Percentiles rank a stretch among this genome's conserved stretches.
Evolutionary conservation across 1,140 invertebrate genomes (phyloP).

Genomic region (Solen grandis): DNA sequence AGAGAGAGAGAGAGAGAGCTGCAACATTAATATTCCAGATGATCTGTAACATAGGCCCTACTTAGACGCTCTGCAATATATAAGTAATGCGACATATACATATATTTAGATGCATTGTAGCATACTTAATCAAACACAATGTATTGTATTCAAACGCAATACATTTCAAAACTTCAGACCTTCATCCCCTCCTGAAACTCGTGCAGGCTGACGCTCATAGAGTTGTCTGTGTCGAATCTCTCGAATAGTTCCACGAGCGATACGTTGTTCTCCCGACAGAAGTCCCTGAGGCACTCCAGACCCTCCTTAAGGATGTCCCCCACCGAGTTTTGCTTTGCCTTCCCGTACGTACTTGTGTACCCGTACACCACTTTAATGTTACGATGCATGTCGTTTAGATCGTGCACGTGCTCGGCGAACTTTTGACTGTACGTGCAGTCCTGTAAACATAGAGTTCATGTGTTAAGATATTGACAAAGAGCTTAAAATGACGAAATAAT

Average conservation of each 20-base stretch:
- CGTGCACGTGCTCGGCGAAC: slow-evolving; percentile 57
- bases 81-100: too few relatives aligned
- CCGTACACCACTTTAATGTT: slow-evolving; percentile 67
- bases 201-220: slow-evolving; percentile 73
- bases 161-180: slow-evolving; percentile 60
- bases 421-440: slow-evolving; percentile 67
- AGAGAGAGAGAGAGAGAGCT: too few relatives aligned
- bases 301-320: slow-evolving; percentile 71
- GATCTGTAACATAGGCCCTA: too few relatives aligned
- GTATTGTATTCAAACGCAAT: too few relatives aligned
- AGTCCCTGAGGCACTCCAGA: slow-evolving; percentile 69
- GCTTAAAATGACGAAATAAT: too few relatives aligned
- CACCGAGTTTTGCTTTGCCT: slow-evolving; percentile 68
- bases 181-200: slow-evolving; percentile 76
- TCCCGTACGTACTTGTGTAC: slow-evolving; percentile 74
- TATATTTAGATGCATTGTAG: too few relatives aligned
- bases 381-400: slow-evolving; percentile 63
- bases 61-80: too few relatives aligned
- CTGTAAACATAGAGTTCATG: too few relatives aligned
- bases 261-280: slow-evolving; percentile 67
- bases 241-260: slow-evolving; percentile 74
- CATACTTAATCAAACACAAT: too few relatives aligned
- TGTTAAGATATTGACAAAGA: too few relatives aligned
- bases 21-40: too few relatives aligned
- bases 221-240: slow-evolving; percentile 74